Evolutionary conservation across 2,113 vertebrate species (phyloP).

Genomic region (Amblyopsis rosae): DNA sequence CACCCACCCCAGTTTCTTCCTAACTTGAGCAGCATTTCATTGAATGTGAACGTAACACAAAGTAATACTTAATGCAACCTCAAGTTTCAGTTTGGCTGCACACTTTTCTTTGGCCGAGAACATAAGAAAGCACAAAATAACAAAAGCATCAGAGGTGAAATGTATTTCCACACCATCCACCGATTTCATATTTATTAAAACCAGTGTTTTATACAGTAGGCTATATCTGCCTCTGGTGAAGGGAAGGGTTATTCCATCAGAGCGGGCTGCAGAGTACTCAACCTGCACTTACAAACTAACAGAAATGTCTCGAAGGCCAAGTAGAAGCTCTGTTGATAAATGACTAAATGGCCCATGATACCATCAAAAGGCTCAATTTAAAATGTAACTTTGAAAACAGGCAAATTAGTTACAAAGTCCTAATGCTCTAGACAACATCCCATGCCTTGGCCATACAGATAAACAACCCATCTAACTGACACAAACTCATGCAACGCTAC

Average conservation of each 20-base stretch:
- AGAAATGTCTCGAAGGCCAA: too few species aligned
- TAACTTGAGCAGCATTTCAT: too few species aligned
- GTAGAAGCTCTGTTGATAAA: too few species aligned
- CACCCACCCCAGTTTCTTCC: too few species aligned
- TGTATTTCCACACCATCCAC: slow-evolving; percentile 19
- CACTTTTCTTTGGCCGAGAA: neutral
- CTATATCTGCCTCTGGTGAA: slow-evolving; percentile 36
- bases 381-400: too few species aligned
- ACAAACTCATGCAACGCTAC: slow-evolving; percentile 22
- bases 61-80: neutral
- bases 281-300: too few species aligned
- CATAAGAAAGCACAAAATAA: neutral
- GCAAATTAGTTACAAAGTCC: too few species aligned
- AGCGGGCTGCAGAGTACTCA: too few species aligned
- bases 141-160: slow-evolving; percentile 5
- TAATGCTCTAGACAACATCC: too few species aligned
- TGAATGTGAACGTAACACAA: too few species aligned
- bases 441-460: neutral
- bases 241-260: slow-evolving; percentile 22
- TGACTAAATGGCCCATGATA: too few species aligned
- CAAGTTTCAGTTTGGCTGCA: neutral
- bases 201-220: slow-evolving; percentile 13
- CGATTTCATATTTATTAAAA: slow-evolving; percentile 35
- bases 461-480: slow-evolving; percentile 12
- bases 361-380: too few species aligned